Evolutionary conservation across 2,113 vertebrate species (phyloP).

Genomic region (Hippocampus barbouri): DNA sequence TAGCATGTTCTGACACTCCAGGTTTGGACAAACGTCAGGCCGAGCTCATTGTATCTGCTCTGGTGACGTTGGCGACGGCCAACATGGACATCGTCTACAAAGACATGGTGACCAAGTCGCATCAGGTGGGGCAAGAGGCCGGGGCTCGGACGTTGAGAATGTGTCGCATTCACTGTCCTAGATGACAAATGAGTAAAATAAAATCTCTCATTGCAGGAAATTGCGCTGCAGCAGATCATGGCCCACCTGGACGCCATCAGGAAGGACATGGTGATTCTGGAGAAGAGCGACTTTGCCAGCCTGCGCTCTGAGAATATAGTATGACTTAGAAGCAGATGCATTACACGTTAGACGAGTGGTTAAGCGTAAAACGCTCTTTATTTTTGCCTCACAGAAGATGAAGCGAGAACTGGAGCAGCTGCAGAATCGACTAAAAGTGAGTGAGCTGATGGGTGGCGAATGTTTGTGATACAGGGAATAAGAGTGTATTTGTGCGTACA

Average conservation of each 20-base stretch:
- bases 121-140: constrained; percentile 78
- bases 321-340: not conserved
- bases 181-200: not conserved
- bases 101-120: constrained; percentile 93
- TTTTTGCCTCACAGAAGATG: constrained; percentile 81
- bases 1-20: constrained; percentile 34
- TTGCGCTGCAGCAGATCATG: constrained; percentile 92
- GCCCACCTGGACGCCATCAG: constrained; percentile 91
- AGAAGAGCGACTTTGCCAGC: constrained; percentile 97
- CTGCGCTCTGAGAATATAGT: constrained; percentile 90
- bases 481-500: not conserved
- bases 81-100: constrained; percentile 91
- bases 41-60: constrained; percentile 79
- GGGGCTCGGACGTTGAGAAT: no score
- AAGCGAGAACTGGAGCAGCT: constrained; percentile 91
- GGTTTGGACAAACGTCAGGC: constrained; percentile 89
- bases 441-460: constrained; percentile 16
- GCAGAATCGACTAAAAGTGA: constrained; percentile 81
- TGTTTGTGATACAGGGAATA: not conserved
- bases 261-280: constrained; percentile 98
- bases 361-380: not conserved
- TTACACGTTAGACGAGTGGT: not conserved
- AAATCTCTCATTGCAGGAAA: constrained; percentile 73
- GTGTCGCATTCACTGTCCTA: not conserved
- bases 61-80: constrained; percentile 80